These are phyloP conservation scores for Madoqua kirkii DNA, from an alignment of 2,113 vertebrate species.

Conservation along the genomic window DNA sequence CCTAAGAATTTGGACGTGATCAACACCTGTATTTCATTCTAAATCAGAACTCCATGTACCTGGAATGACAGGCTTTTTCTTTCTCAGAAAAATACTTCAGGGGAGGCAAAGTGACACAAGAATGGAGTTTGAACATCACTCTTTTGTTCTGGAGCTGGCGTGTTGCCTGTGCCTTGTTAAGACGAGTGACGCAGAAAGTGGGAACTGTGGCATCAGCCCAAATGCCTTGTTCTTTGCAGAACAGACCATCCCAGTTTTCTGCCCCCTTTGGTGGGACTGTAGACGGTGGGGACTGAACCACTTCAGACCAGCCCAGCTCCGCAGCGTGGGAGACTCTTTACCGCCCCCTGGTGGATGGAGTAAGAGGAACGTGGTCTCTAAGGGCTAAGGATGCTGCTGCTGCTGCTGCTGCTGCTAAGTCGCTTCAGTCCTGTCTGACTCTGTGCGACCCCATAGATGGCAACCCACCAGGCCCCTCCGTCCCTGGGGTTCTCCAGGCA, in stretches of 20 bases:
- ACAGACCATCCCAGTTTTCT: background rate
- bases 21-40: background rate
- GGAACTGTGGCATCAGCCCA: background rate
- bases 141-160: background rate
- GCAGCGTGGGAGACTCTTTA: background rate
- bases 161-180: background rate
- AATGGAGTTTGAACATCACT: background rate
- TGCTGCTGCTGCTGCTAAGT: too few relatives aligned
- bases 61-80: background rate
- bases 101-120: background rate
- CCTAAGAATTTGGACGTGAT: background rate
- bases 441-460: too few relatives aligned
- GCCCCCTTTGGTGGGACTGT: background rate
- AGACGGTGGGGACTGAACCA: background rate
- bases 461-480: too few relatives aligned
- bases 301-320: background rate
- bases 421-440: too few relatives aligned
- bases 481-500: too few relatives aligned
- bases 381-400: background rate
- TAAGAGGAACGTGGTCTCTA: background rate
- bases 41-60: background rate
- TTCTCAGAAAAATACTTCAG: background rate
- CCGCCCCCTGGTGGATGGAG: constrained; percentile 47
- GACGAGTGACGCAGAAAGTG: background rate
- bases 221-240: background rate